phyloP scores from a whole-genome alignment of 2,888 invertebrate genomes.

The Drosophila colorata region DNA sequence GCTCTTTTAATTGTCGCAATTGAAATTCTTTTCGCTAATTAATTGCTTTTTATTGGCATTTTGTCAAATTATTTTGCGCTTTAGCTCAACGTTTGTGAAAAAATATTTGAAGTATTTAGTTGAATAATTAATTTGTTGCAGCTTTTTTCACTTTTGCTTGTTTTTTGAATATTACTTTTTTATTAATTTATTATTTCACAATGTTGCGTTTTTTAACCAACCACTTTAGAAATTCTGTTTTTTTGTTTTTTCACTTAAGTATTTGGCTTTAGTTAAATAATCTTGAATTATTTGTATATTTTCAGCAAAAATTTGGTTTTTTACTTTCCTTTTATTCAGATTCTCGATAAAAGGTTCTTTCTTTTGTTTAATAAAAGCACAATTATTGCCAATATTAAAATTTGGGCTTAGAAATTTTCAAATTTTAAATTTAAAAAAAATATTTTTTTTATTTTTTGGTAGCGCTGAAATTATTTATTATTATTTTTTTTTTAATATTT shows the following conservation, averaged over 20 bases:
- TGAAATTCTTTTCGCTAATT: not conserved
- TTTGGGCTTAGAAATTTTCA: too few species aligned
- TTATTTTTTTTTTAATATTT: not conserved
- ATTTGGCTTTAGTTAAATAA: not conserved
- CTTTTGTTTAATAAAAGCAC: too few species aligned
- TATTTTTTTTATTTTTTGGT: too few species aligned
- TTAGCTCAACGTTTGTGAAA: not conserved
- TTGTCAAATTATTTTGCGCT: not conserved
- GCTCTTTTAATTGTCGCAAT: constrained; percentile 11
- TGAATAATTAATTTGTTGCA: not conserved
- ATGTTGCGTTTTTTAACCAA: not conserved
- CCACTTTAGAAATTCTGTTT: too few species aligned
- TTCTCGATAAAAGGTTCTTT: too few species aligned
- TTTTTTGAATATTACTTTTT: too few species aligned
- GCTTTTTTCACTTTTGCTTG: not conserved
- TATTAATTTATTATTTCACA: not conserved
- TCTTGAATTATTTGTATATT: not conserved
- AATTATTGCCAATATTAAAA: too few species aligned
- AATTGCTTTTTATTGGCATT: constrained; percentile 4
- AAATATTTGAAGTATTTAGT: not conserved
- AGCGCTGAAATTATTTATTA: not conserved
- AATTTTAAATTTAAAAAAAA: too few species aligned
- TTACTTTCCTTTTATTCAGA: too few species aligned
- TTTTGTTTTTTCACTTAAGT: not conserved
- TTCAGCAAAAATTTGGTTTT: too few species aligned